A percentile compares a stretch with the other conserved stretches of the same genome.
These are phyloP conservation scores for Creontiades dilutus DNA, from an alignment of 2,888 invertebrate species.

Conservation along the genomic window DNA sequence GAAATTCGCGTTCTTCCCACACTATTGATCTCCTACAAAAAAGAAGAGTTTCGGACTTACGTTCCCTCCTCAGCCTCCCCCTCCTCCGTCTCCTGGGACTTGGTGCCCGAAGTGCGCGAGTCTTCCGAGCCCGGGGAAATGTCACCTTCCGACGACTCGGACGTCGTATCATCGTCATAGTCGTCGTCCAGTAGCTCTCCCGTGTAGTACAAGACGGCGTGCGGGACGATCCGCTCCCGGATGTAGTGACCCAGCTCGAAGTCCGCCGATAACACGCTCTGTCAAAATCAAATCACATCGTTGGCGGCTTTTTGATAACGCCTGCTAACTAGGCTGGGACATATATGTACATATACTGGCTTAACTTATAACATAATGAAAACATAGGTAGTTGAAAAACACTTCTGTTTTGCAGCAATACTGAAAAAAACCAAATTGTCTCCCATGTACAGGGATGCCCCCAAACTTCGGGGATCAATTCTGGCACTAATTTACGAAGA, in stretches of 20 bases:
- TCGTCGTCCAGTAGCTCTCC: constrained; percentile 82
- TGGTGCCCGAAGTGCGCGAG: constrained; percentile 43
- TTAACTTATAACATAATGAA: too few species aligned
- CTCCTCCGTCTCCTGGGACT: constrained; percentile 63
- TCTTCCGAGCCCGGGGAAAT: constrained; percentile 29
- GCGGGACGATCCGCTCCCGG: constrained; percentile 96
- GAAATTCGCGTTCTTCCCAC: too few species aligned
- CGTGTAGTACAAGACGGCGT: constrained; percentile 97
- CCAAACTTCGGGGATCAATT: too few species aligned
- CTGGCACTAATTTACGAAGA: too few species aligned
- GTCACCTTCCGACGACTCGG: constrained; percentile 60
- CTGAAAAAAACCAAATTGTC: too few species aligned
- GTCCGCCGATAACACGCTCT: constrained; percentile 92
- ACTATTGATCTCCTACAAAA: too few species aligned
- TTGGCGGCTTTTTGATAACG: too few species aligned
- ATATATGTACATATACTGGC: too few species aligned
- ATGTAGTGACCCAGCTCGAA: constrained; percentile 99
- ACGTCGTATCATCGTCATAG: constrained; percentile 67
- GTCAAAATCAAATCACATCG: constrained; percentile 77
- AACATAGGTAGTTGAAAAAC: too few species aligned
- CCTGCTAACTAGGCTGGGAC: too few species aligned
- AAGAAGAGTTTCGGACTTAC: background rate
- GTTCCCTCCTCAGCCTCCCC: constrained; percentile 43
- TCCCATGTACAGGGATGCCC: too few species aligned
- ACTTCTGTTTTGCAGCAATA: too few species aligned